Evolutionary conservation across 1,140 invertebrate genomes (phyloP).

Genomic region (Oryctes rhinoceros): DNA sequence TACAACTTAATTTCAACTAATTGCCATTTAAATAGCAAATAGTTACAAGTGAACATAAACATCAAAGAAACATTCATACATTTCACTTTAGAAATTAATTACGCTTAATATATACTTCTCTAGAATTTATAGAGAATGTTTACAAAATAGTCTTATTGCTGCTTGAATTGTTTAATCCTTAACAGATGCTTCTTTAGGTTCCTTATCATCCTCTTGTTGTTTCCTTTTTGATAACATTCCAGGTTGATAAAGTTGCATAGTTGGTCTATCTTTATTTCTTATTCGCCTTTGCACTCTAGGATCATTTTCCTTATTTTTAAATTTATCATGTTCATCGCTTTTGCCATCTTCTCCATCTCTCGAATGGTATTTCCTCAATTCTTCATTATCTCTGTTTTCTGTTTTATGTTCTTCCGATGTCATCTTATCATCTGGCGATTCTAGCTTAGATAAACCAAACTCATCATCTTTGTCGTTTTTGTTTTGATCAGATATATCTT

Average conservation of each 20-base stretch:
- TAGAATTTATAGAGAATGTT: no score
- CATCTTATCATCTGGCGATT: background rate
- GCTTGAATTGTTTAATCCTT: slow-evolving; percentile 2
- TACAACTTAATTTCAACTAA: no score
- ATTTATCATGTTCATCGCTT: slow-evolving; percentile 40
- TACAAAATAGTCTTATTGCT: background rate
- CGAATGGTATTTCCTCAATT: slow-evolving; percentile 42
- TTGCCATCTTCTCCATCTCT: slow-evolving; percentile 42
- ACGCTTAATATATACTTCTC: background rate
- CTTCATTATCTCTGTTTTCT: slow-evolving; percentile 46
- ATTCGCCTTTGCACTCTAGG: slow-evolving; percentile 59
- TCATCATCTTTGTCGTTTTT: slow-evolving; percentile 14
- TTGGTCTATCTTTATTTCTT: slow-evolving; percentile 63
- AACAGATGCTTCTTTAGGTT: slow-evolving; percentile 42
- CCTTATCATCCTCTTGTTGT: slow-evolving; percentile 50
- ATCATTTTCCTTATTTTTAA: slow-evolving; percentile 50
- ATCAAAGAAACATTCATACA: background rate
- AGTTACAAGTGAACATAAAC: background rate
- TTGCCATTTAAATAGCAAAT: no score
- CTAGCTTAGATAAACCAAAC: background rate
- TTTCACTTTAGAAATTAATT: slow-evolving; percentile 1
- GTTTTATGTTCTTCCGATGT: slow-evolving; percentile 37
- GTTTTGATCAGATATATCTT: slow-evolving; percentile 37
- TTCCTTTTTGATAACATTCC: slow-evolving; percentile 59
- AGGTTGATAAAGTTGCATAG: slow-evolving; percentile 59